A percentile compares a stretch with the other conserved stretches of the same genome.
phyloP scores from a whole-genome alignment of 2,113 vertebrate genomes.

The Syngnathus scovelli region DNA sequence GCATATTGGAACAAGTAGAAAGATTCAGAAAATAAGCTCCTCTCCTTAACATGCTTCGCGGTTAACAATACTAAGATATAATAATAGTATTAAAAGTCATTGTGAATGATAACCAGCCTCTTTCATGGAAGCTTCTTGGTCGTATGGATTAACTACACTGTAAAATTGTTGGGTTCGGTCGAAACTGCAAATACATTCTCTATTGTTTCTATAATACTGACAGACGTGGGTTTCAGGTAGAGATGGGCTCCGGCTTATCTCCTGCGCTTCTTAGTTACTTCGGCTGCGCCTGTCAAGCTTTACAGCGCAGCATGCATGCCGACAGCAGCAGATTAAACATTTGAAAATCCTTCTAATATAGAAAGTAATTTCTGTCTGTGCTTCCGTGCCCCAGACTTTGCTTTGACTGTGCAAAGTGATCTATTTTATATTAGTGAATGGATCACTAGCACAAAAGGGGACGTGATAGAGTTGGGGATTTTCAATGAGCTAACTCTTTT shows the following conservation, averaged over 20 bases:
- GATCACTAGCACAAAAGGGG: not conserved
- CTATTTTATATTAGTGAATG: not conserved
- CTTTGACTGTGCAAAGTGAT: not conserved
- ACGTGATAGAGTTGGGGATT: not conserved
- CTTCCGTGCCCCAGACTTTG: not conserved
- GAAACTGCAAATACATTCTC: not conserved
- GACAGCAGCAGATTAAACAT: constrained; percentile 3
- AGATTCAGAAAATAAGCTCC: constrained; percentile 2
- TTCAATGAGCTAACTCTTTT: not conserved
- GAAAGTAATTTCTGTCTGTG: constrained; percentile 4
- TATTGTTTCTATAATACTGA: constrained; percentile 9
- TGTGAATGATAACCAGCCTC: not conserved
- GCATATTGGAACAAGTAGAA: constrained; percentile 5
- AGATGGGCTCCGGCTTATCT: constrained; percentile 2
- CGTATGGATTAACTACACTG: not conserved
- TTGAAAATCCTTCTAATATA: constrained; percentile 7
- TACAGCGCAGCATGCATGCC: not conserved
- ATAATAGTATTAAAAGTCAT: not conserved
- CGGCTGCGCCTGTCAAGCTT: constrained; percentile 6
- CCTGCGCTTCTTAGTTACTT: constrained; percentile 1
- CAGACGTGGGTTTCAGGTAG: constrained; percentile 2
- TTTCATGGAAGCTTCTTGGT: not conserved
- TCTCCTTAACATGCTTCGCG: not conserved
- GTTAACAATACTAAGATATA: not conserved
- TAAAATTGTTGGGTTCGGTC: not conserved